A percentile compares a stretch with the other conserved stretches of the same genome.
These are phyloP conservation scores for Pluvianellus socialis DNA, from an alignment of 2,113 vertebrate genomes.

Conservation along the genomic window DNA sequence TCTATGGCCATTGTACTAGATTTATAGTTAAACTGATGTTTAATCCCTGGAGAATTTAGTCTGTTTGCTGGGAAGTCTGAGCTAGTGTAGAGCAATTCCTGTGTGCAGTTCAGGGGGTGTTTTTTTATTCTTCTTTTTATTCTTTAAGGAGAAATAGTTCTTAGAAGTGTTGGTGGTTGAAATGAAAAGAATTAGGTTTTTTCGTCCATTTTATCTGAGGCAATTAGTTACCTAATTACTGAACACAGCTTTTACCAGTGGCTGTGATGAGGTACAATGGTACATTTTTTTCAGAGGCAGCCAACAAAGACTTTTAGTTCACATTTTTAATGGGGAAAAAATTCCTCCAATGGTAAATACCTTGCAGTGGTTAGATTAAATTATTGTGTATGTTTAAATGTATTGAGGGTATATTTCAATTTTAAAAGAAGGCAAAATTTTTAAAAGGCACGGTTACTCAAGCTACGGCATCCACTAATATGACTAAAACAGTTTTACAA, in stretches of 20 bases:
- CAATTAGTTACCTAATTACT: background rate
- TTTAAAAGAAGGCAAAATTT: background rate
- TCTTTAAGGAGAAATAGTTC: background rate
- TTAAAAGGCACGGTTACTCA: background rate
- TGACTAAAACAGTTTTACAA: background rate
- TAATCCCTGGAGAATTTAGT: background rate
- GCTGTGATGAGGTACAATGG: background rate
- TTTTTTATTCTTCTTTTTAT: background rate
- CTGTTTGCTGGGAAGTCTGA: background rate
- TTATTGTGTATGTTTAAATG: background rate
- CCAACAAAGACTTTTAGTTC: background rate
- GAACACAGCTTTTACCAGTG: background rate
- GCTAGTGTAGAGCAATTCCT: background rate
- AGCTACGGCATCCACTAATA: background rate
- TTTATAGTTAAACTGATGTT: background rate
- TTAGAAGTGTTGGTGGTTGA: background rate
- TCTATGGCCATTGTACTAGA: background rate
- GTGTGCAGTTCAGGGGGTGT: background rate
- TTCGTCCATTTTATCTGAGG: background rate
- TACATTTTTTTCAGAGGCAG: background rate
- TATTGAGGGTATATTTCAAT: background rate
- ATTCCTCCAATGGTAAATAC: background rate
- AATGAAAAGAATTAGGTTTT: background rate
- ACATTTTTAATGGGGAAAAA: background rate
- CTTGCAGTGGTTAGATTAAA: background rate